These are phyloP conservation scores for Forpus xanthops DNA, from an alignment of 2,797 vertebrate genomes.

Conservation along the genomic window DNA sequence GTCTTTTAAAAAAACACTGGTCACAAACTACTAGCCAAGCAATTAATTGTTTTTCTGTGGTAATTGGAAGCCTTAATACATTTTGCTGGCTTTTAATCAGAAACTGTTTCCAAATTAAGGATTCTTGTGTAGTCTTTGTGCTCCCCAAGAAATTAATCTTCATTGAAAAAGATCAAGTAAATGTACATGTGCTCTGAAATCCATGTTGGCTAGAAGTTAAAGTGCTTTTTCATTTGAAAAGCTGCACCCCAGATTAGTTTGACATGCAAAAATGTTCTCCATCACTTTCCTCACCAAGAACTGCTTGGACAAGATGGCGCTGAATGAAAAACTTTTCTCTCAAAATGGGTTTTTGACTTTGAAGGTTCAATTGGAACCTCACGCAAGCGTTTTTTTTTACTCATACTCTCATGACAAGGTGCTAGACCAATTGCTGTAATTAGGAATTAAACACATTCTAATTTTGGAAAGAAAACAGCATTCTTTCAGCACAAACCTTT, in stretches of 20 bases:
- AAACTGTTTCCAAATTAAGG: slow-evolving; percentile 22
- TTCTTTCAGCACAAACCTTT: background rate
- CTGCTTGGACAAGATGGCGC: background rate
- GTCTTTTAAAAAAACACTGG: slow-evolving; percentile 29
- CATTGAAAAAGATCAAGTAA: background rate
- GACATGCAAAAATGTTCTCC: background rate
- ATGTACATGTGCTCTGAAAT: background rate
- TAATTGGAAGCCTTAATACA: slow-evolving; percentile 10
- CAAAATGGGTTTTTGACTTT: background rate
- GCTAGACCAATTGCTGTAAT: background rate
- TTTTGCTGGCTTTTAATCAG: slow-evolving; percentile 18
- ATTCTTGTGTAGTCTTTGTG: background rate
- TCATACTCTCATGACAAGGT: background rate
- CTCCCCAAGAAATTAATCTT: background rate
- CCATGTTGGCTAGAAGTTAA: background rate
- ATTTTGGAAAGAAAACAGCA: slow-evolving; percentile 8
- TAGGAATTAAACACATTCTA: slow-evolving; percentile 5
- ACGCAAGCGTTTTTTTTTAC: background rate
- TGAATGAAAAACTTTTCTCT: background rate
- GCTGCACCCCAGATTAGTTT: background rate
- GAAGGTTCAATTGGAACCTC: background rate
- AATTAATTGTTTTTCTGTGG: slow-evolving; percentile 53
- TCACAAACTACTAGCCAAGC: slow-evolving; percentile 29
- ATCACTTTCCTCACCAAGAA: background rate
- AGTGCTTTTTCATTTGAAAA: background rate